A percentile compares a stretch with the other conserved stretches of the same genome.
Conservation (phyloP, 1,140 invertebrate genomes). For the Habropoda laboriosa region DNA sequence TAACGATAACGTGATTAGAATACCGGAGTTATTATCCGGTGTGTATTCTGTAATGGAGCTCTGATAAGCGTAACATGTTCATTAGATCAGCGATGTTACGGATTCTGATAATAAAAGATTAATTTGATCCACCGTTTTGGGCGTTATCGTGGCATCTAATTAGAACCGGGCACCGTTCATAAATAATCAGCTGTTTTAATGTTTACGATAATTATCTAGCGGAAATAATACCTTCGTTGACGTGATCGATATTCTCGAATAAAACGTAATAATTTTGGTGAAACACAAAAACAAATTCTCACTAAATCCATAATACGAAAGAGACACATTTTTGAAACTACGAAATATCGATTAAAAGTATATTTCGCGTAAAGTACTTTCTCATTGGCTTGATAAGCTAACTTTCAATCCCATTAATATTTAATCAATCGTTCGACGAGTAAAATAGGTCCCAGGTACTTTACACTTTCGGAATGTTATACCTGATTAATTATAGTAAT, state of each 20-base stretch:
- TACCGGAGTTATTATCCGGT: slow-evolving; percentile 9
- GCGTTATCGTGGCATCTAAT: slow-evolving; percentile 3
- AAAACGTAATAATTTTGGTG: not conserved
- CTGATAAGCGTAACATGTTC: slow-evolving; percentile 33
- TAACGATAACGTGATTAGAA: slow-evolving; percentile 16
- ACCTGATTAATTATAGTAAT: not conserved
- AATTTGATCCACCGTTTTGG: not conserved
- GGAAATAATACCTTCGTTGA: not conserved
- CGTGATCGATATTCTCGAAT: not conserved
- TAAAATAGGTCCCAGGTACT: too few species aligned
- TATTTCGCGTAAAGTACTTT: too few species aligned
- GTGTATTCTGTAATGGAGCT: not conserved
- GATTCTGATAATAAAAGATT: slow-evolving; percentile 7
- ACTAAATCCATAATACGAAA: too few species aligned
- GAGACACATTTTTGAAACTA: too few species aligned
- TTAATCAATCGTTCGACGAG: too few species aligned
- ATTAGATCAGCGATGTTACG: slow-evolving; percentile 1
- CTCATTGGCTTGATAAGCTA: too few species aligned
- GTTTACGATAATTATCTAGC: not conserved
- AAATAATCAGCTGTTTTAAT: slow-evolving; percentile 10
- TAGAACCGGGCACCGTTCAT: not conserved
- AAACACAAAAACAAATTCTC: not conserved
- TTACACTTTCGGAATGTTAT: too few species aligned
- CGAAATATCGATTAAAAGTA: too few species aligned
- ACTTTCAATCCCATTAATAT: too few species aligned